Conservation (phyloP, 1,140 invertebrate genomes). For the Phymastichus coffea region DNA sequence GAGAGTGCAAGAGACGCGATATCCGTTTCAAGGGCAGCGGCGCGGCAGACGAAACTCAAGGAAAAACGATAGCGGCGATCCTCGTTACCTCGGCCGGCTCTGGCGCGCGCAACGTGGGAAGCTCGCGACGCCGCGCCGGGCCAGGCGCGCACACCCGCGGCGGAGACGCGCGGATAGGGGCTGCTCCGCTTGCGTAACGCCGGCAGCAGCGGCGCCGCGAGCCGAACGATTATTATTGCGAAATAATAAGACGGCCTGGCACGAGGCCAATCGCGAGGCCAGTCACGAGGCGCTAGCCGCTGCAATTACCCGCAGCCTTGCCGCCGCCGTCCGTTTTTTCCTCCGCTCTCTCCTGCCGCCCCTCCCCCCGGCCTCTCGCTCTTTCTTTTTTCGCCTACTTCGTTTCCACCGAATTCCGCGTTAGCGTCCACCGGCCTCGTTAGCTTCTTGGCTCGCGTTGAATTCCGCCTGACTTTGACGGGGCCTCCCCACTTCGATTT, state of each 20-base stretch:
- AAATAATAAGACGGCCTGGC: slow-evolving; percentile 21
- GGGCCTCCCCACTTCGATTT: no score
- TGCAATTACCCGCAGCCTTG: slow-evolving; percentile 10
- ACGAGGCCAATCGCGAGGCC: no score
- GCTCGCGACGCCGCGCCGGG: no score
- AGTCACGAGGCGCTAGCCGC: slow-evolving; percentile 16
- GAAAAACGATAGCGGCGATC: background rate
- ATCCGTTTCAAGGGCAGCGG: slow-evolving; percentile 1
- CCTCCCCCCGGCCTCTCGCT: slow-evolving; percentile 7
- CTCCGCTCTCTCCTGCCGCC: background rate
- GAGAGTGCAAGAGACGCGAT: background rate
- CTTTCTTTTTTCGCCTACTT: slow-evolving; percentile 15
- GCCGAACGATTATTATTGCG: slow-evolving; percentile 14
- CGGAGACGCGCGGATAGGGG: background rate
- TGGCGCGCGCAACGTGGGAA: background rate
- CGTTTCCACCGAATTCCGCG: background rate
- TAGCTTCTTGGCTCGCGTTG: no score
- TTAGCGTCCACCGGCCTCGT: background rate
- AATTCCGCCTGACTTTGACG: no score
- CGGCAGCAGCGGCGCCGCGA: background rate
- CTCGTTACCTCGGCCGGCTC: background rate
- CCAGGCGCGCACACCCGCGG: no score
- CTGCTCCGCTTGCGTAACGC: background rate
- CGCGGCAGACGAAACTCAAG: background rate
- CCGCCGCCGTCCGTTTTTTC: background rate